Percentiles rank a stretch among this genome's conserved stretches.
phyloP scores from a whole-genome alignment of 2,888 invertebrate genomes.

The Plutella xylostella region DNA sequence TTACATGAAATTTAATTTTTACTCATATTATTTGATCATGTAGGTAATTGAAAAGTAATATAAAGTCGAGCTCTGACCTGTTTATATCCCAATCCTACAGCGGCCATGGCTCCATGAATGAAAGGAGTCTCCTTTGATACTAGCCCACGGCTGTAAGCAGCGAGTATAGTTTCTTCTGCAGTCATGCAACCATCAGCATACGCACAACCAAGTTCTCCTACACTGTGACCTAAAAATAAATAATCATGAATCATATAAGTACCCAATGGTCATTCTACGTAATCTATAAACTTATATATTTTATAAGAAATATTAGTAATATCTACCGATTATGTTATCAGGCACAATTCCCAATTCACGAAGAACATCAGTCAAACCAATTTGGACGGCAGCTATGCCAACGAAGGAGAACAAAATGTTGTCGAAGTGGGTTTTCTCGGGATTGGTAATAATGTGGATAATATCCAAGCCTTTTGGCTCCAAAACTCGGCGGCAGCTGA shows the following conservation, averaged over 20 bases:
- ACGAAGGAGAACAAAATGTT: conserved; percentile 78
- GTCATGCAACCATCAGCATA: conserved; percentile 94
- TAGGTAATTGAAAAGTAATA: too few species aligned
- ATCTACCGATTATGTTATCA: conserved; percentile 82
- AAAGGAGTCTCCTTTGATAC: conserved; percentile 78
- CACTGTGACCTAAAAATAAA: conserved; percentile 91
- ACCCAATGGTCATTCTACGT: too few species aligned
- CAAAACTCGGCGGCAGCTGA: conserved; percentile 66
- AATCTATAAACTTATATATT: too few species aligned
- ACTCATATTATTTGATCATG: neutral
- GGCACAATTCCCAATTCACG: conserved; percentile 70
- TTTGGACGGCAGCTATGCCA: conserved; percentile 79
- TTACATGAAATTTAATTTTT: neutral
- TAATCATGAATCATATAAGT: conserved; percentile 10
- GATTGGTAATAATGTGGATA: conserved; percentile 73
- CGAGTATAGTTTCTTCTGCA: conserved; percentile 84
- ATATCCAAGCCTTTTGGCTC: conserved; percentile 74
- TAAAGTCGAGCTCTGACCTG: conserved; percentile 53
- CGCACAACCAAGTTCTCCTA: conserved; percentile 94
- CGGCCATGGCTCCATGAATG: conserved; percentile 87
- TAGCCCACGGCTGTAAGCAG: conserved; percentile 83
- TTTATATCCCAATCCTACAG: conserved; percentile 76
- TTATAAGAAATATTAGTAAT: too few species aligned
- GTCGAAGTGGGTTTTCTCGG: conserved; percentile 68
- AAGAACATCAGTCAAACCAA: conserved; percentile 61